These are phyloP conservation scores for Cnemophilus loriae DNA, from an alignment of 2,113 vertebrate genomes.

Conservation along the genomic window DNA sequence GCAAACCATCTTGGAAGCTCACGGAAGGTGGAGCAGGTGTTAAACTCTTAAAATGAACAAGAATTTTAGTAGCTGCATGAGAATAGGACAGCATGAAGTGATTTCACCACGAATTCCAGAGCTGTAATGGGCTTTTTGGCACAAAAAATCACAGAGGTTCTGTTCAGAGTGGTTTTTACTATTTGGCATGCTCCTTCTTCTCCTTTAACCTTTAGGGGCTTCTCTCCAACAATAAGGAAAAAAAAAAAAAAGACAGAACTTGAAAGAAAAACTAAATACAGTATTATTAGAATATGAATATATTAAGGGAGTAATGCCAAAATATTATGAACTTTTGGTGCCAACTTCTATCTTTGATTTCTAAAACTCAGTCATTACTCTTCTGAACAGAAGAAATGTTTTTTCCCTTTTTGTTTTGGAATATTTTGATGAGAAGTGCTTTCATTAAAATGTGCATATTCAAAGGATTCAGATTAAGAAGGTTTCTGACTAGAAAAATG, in stretches of 20 bases:
- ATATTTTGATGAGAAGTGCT: background rate
- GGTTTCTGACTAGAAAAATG: background rate
- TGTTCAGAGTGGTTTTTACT: background rate
- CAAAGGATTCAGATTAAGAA: background rate
- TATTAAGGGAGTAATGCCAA: background rate
- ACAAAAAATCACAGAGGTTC: background rate
- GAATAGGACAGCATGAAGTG: background rate
- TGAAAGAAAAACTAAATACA: background rate
- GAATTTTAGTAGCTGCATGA: background rate
- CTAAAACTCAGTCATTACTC: background rate
- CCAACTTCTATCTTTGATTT: background rate
- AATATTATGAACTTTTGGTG: background rate
- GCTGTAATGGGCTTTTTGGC: constrained; percentile 4
- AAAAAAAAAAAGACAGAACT: background rate
- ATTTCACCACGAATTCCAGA: background rate
- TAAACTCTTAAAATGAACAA: background rate
- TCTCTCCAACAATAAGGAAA: background rate
- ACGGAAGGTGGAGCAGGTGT: background rate
- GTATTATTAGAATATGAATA: background rate
- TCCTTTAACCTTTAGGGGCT: background rate
- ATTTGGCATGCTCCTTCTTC: background rate
- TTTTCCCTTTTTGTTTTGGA: background rate
- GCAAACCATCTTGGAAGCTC: background rate
- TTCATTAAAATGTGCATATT: background rate
- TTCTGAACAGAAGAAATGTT: background rate